Evolutionary conservation across 2,888 invertebrate species (phyloP).

Genomic region (Latheticus oryzae): DNA sequence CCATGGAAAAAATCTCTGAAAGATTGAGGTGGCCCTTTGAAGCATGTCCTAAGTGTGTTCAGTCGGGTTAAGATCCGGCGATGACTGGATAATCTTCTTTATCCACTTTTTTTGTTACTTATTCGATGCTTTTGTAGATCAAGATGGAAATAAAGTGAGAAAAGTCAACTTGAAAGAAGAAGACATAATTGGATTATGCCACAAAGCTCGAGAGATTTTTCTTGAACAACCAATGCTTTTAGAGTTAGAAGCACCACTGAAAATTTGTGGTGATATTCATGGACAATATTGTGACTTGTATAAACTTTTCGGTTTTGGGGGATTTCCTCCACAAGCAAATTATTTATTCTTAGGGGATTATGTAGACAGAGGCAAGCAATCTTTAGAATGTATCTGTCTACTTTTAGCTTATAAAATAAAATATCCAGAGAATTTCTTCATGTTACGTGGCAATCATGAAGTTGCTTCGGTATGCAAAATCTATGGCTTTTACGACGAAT

Average conservation of each 20-base stretch:
- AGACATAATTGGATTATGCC: conserved; percentile 56
- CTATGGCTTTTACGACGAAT: conserved; percentile 76
- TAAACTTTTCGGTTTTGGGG: conserved; percentile 73
- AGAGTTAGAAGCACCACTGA: conserved; percentile 59
- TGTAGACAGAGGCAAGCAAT: conserved; percentile 74
- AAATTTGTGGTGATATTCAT: conserved; percentile 70
- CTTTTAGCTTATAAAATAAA: conserved; percentile 76
- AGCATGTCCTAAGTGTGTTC: too few relatives aligned
- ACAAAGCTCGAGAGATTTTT: conserved; percentile 55
- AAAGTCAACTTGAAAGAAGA: conserved; percentile 52
- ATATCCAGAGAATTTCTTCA: conserved; percentile 77
- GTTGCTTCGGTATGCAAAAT: conserved; percentile 75
- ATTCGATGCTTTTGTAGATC: conserved; percentile 21
- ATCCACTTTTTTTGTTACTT: too few relatives aligned
- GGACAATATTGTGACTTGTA: conserved; percentile 75
- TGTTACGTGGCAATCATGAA: conserved; percentile 76
- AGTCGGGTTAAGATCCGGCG: too few relatives aligned
- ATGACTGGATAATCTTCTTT: too few relatives aligned
- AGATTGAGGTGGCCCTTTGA: too few relatives aligned
- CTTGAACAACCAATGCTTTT: conserved; percentile 59
- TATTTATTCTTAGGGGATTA: conserved; percentile 74
- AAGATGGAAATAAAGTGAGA: conserved; percentile 47
- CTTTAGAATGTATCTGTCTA: conserved; percentile 75
- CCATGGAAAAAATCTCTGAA: too few relatives aligned
- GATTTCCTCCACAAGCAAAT: conserved; percentile 75